Conservation (phyloP, 2,797 vertebrate genomes). For the Anguilla pacifica region DNA sequence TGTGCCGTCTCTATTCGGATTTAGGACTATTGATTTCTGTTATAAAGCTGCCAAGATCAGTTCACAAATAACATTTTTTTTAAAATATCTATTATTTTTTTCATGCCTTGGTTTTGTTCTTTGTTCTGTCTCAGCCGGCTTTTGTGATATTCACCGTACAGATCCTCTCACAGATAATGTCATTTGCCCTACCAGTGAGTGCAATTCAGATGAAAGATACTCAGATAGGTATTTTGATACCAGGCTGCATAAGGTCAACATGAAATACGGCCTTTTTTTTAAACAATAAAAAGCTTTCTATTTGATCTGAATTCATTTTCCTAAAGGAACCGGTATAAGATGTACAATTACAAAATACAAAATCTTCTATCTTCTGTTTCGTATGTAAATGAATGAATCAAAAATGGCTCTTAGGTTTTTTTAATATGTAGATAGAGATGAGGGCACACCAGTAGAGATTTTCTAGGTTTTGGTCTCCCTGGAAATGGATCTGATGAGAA, state of each 20-base stretch:
- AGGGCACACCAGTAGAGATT: not conserved
- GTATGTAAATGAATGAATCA: not conserved
- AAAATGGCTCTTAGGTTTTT: not conserved
- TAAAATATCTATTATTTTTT: not conserved
- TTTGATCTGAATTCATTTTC: not conserved
- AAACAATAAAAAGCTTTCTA: not conserved
- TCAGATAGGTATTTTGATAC: not conserved
- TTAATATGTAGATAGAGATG: not conserved
- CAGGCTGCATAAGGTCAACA: not conserved
- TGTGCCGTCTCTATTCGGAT: not conserved
- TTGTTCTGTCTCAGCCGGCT: not conserved
- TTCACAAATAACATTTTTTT: not conserved
- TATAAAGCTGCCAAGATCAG: not conserved
- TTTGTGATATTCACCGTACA: not conserved
- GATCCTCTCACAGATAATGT: not conserved
- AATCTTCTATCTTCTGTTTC: not conserved
- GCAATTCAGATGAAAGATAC: conserved; percentile 5
- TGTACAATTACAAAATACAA: not conserved
- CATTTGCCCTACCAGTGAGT: not conserved
- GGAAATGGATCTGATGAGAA: not conserved
- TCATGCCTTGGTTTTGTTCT: not conserved
- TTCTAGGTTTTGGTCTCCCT: not conserved
- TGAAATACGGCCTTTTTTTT: not conserved
- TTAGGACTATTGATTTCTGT: not conserved
- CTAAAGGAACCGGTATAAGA: not conserved